These are phyloP conservation scores for Adineta ricciae DNA, from an alignment of 2,888 invertebrate species.

Conservation along the genomic window DNA sequence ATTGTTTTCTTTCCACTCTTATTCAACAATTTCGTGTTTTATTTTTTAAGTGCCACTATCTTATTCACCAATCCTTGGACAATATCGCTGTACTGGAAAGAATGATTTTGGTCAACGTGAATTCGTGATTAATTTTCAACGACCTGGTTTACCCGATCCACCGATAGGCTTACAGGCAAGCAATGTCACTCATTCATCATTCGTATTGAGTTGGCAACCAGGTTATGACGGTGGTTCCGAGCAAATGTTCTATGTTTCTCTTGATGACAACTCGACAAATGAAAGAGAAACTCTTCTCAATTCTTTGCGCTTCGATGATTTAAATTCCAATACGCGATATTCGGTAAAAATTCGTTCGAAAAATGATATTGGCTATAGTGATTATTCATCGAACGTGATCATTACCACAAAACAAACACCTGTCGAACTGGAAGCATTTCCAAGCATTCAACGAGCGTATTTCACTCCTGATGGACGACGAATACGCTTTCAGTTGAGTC, in stretches of 20 bases:
- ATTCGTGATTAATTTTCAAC: background rate
- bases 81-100: background rate
- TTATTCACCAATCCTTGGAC: background rate
- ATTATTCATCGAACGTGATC: background rate
- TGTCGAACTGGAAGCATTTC: background rate
- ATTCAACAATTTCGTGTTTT: background rate
- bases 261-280: background rate
- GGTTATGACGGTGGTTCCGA: constrained; percentile 3
- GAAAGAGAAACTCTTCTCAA: background rate
- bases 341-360: background rate
- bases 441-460: background rate
- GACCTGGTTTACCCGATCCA: constrained; percentile 16
- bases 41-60: background rate
- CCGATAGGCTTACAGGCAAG: background rate
- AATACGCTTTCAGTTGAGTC: background rate
- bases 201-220: background rate
- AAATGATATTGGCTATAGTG: background rate
- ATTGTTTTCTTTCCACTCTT: background rate
- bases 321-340: background rate
- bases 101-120: background rate
- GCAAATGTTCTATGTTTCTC: background rate
- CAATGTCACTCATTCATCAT: background rate
- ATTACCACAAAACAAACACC: background rate
- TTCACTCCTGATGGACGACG: background rate
- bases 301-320: background rate